Conservation (phyloP, 2,888 invertebrate genomes). For the Tetranychus piercei region DNA sequence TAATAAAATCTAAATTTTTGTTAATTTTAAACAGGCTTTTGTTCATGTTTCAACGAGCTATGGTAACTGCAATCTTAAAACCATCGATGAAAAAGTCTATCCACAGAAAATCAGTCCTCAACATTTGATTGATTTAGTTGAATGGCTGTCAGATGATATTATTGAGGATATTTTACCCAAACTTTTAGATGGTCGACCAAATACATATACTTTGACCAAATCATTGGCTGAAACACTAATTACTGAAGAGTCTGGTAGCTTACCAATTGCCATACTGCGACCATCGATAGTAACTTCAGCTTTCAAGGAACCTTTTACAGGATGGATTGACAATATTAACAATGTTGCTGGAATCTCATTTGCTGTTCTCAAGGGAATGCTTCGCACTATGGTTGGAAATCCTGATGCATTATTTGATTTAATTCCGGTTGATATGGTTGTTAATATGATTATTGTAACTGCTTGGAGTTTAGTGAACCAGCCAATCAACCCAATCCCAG, state of each 20-base stretch:
- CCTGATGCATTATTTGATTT: conserved; percentile 33
- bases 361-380: conserved; percentile 32
- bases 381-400: conserved; percentile 34
- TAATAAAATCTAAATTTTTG: too few relatives aligned
- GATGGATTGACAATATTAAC: conserved; percentile 70
- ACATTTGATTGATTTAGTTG: conserved; percentile 24
- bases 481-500: conserved; percentile 37
- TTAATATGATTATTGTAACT: conserved; percentile 31
- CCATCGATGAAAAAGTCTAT: conserved; percentile 34
- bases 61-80: conserved; percentile 35
- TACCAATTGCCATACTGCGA: conserved; percentile 59
- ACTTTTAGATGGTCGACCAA: conserved; percentile 46
- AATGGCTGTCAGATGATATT: conserved; percentile 24
- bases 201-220: conserved; percentile 81
- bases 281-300: conserved; percentile 77
- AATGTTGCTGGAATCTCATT: conserved; percentile 39
- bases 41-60: conserved; percentile 69
- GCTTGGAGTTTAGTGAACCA: conserved; percentile 32
- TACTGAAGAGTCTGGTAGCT: conserved; percentile 48
- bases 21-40: conserved; percentile 16
- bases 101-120: conserved; percentile 32
- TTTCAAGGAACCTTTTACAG: conserved; percentile 36
- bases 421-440: conserved; percentile 34
- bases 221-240: conserved; percentile 63
- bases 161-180: conserved; percentile 33